Base-by-base conservation (phyloP, 2,113 vertebrate species). In the Melanocharis versteri region DNA sequence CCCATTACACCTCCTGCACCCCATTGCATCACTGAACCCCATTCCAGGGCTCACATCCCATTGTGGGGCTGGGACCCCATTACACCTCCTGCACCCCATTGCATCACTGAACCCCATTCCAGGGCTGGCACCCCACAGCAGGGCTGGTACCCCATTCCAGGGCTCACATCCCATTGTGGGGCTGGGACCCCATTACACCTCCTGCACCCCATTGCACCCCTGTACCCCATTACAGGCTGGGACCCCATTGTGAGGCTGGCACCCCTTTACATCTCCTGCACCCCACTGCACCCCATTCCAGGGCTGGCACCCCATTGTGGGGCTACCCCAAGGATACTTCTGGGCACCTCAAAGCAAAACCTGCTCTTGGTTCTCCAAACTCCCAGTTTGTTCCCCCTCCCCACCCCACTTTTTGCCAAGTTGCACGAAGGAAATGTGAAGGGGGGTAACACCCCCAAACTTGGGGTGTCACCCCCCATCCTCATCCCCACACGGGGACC, bases 231-330 rank as follows among this genome's bases (percentile, higher is more conserved):
- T 61, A 1, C 11, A 14, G 8, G 35, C 16, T 39, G 35, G 15
- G 8, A 39, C 11, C 58, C 58, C 37, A 61, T 2, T 62, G 18
- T 40, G n/a, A n/a, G n/a, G 37, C 20, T 7, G 1, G 37, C 10
- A 5, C 69, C 50, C 37, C 37, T 40, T 42, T 7, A 9, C 30
- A 12, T 33, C 40, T 33, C 21, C 30, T 9, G 30, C 15, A 33
- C 40, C 40, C 30, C 40, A 2, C 5, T 10, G 44, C 28, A n/a
- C 20, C 35, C 10, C 1, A 5, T 20, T 45, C 16, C 40, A 71
- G 24, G 40, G 69, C 45, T 44, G 51, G 28, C 1, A 78, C 18
- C 31, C 42, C 20, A 7, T 0, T 4, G n/a, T 1, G 0, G 14
- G 17, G 13, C 19, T 23, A 26, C 21, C 45, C 39, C 15, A 21